Base-by-base conservation (phyloP, 1,140 invertebrate genomes). In the Leptestheria dahalacensis region DNA sequence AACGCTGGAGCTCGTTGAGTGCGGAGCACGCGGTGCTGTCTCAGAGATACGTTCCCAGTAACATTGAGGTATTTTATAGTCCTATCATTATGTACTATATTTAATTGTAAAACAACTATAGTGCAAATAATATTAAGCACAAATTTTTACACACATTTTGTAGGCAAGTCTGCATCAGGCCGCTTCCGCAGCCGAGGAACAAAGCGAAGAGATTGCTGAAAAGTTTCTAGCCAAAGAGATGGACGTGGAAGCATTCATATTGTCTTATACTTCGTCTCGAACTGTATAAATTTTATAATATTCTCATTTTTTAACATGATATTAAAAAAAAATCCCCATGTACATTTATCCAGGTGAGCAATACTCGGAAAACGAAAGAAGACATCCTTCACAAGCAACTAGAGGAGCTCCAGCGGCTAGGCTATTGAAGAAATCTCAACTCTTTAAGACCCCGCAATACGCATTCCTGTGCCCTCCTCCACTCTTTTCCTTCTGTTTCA, bases 351-450 rank as follows among this genome's bases (percentile, higher is more conserved):
- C 62, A 69, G 52, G 65, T 84, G 9, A 84, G 82, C 2, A 82
- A 86, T 64, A 78, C 78, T 12, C 75, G 85, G 51, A 78, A 84
- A 65, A 83, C 83, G 3, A 82, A 86, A 68, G 83, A 87, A 65
- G 86, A 88, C 65, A 80, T 85, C 63, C 68, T 88, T 20, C 77
- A 80, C 1, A 80, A 83, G 64, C 86, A 88, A 64, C 68, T 88
- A 3, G 79, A 78, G 62, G 81, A 80, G 63, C 66, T 83, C 21
- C 77, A 83, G 68, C 75, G 78, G 64, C 79, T 81, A 61, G 79
- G 80, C 29, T 79, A 77, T 67, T 79, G 66, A 74, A 57, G 61
- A 4, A 41, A 41, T 15, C 6, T 9, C 33, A 6, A 41, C 15
- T 41, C 6, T 6, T 9, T 15, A 15, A 41, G 33, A 9, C 15